phyloP scores from a whole-genome alignment of 2,888 invertebrate genomes.

The Plutella xylostella region DNA sequence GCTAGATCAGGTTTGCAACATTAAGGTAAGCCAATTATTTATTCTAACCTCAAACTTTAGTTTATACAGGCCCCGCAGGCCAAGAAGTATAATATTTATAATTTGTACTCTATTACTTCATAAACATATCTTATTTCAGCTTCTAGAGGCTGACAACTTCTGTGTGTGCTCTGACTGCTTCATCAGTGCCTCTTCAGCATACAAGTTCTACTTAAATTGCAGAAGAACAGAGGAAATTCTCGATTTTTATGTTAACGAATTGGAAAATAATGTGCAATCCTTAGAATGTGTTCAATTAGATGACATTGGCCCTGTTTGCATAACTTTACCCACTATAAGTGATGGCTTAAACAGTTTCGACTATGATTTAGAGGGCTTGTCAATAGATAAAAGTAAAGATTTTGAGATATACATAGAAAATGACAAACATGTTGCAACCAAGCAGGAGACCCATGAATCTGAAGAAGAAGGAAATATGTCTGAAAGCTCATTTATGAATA shows the following conservation, averaged over 20 bases:
- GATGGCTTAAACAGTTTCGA: conserved; percentile 26
- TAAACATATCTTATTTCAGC: conserved; percentile 27
- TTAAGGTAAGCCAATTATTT: conserved; percentile 25
- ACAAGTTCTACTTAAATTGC: conserved; percentile 39
- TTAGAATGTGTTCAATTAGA: conserved; percentile 24
- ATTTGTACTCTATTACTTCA: not conserved
- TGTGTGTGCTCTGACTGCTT: conserved; percentile 46
- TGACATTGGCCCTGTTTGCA: conserved; percentile 29
- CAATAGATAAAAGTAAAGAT: conserved; percentile 19
- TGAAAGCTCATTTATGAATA: not conserved
- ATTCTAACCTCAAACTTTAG: not conserved
- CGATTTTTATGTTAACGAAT: conserved; percentile 33
- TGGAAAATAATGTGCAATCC: conserved; percentile 28
- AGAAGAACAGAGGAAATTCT: conserved; percentile 37
- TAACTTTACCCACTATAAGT: conserved; percentile 31
- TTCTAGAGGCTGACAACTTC: conserved; percentile 30
- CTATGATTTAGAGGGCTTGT: conserved; percentile 30
- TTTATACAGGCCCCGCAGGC: not conserved
- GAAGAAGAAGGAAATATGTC: not conserved
- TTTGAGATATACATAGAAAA: too few species aligned
- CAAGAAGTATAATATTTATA: not conserved
- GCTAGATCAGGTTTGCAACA: conserved; percentile 31
- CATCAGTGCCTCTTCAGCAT: conserved; percentile 33
- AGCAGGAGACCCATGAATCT: too few species aligned
- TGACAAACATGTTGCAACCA: too few species aligned